These are phyloP conservation scores for Calliphora vicina DNA, from an alignment of 1,140 invertebrate genomes.

Conservation along the genomic window DNA sequence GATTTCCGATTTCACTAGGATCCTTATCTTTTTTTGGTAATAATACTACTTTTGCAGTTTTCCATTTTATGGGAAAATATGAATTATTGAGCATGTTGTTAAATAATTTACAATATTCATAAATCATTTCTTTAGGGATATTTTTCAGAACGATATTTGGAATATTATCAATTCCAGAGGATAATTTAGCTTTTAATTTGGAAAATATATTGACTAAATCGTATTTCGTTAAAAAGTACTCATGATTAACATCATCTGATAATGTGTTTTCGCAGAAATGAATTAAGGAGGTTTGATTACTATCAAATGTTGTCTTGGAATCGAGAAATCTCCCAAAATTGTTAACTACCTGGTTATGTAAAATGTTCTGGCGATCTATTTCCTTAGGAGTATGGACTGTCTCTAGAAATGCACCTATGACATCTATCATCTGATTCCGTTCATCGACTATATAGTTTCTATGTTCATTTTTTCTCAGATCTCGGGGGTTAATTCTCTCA, in stretches of 20 bases:
- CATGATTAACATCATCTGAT: not conserved
- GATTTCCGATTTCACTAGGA: not conserved
- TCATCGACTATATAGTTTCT: not conserved
- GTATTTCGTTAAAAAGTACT: not conserved
- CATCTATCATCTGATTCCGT: not conserved
- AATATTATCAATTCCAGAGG: not conserved
- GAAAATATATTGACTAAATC: not conserved
- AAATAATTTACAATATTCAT: not conserved
- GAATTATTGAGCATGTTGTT: not conserved
- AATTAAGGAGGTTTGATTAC: not conserved
- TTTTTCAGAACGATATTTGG: not conserved
- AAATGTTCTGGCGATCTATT: not conserved
- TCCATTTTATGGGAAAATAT: not conserved
- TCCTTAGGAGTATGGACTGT: not conserved
- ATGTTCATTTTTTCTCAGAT: not conserved
- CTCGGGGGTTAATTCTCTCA: not conserved
- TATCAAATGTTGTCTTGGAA: not conserved
- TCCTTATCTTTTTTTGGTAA: slow-evolving; percentile 26
- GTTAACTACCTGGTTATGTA: not conserved
- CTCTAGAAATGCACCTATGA: not conserved
- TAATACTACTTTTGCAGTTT: not conserved
- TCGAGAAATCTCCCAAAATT: not conserved
- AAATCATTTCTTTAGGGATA: not conserved
- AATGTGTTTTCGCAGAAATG: not conserved
- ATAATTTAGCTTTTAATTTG: not conserved